Evolutionary conservation across 2,797 vertebrate species (phyloP).

Genomic region (Bovichtus variegatus): DNA sequence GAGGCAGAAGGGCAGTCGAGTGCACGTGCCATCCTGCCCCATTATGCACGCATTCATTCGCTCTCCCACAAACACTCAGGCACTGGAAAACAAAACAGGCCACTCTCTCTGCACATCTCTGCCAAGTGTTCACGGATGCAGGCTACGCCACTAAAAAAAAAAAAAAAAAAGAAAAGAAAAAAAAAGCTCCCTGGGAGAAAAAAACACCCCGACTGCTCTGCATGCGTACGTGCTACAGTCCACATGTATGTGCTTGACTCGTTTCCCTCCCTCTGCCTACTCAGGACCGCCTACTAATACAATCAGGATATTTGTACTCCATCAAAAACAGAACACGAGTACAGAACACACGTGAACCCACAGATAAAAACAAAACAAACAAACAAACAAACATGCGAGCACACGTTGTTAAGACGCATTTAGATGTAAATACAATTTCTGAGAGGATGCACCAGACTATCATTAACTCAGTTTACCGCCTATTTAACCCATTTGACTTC

Average conservation of each 20-base stretch:
- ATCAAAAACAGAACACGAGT: constrained; percentile 3
- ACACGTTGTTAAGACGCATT: not conserved
- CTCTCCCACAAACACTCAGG: constrained; percentile 54
- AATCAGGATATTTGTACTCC: constrained; percentile 9
- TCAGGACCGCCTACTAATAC: too few relatives aligned
- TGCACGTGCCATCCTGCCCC: constrained; percentile 71
- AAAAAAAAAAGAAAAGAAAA: not conserved
- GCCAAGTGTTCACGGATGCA: constrained; percentile 52
- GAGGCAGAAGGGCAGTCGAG: constrained; percentile 74
- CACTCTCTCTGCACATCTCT: constrained; percentile 25
- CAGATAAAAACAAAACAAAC: constrained; percentile 30
- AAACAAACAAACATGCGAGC: constrained; percentile 7
- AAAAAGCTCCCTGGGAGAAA: constrained; percentile 24
- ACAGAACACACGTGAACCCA: too few relatives aligned
- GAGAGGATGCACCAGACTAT: not conserved
- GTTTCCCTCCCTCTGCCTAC: not conserved
- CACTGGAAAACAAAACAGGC: constrained; percentile 64
- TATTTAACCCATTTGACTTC: not conserved
- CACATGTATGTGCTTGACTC: constrained; percentile 58
- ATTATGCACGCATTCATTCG: constrained; percentile 62
- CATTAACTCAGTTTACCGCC: not conserved
- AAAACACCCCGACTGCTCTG: constrained; percentile 12
- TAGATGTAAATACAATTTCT: not conserved
- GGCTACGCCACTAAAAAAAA: constrained; percentile 39
- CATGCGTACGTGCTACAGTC: constrained; percentile 65